Evolutionary conservation across 2,113 vertebrate species (phyloP).

Genomic region (Eurystomus gularis): DNA sequence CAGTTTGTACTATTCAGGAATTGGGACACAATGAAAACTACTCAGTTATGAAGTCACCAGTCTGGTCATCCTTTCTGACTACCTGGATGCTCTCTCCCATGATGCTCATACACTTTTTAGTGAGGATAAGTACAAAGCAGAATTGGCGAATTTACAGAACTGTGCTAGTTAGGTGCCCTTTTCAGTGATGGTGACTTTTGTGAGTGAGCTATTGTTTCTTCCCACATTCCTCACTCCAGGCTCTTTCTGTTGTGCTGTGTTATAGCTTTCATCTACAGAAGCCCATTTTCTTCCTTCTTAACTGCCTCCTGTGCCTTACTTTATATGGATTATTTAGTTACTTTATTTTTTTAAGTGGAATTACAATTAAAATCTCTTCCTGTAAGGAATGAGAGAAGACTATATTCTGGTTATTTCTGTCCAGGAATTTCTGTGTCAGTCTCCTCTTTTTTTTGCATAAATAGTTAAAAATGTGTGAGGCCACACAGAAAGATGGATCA

Average conservation of each 20-base stretch:
- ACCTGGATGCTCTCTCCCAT: background rate
- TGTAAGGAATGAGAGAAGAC: background rate
- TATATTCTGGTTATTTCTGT: background rate
- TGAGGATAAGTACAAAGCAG: background rate
- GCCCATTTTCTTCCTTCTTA: background rate
- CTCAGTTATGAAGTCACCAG: background rate
- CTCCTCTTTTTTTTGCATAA: background rate
- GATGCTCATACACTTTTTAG: fast-evolving
- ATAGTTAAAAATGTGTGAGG: background rate
- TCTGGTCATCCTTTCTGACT: background rate
- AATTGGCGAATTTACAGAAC: background rate
- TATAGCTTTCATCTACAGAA: background rate
- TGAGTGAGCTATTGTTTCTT: background rate
- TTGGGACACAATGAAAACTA: background rate
- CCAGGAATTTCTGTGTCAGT: background rate
- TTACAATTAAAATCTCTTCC: background rate
- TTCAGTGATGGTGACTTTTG: background rate
- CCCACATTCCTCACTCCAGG: background rate
- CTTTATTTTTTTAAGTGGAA: too few relatives aligned
- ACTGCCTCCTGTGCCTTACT: background rate
- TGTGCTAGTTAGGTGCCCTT: background rate
- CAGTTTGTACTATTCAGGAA: background rate
- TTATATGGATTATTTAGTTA: background rate
- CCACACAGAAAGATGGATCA: background rate
- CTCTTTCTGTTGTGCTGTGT: background rate